Conservation (phyloP, 2,113 vertebrate species). For the Eubucco bourcierii region DNA sequence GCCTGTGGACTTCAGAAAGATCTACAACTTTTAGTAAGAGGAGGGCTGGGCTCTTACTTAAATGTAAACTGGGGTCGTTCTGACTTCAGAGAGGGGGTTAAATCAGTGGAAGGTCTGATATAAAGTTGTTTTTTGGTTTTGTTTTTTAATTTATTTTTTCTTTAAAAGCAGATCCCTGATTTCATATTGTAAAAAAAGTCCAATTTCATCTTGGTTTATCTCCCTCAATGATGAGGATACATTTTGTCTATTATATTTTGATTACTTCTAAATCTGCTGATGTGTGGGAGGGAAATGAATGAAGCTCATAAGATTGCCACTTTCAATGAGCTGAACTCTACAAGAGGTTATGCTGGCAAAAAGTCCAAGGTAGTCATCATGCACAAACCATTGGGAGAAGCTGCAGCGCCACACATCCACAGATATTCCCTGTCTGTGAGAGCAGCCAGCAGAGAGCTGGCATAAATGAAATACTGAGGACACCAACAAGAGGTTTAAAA, state of each 20-base stretch:
- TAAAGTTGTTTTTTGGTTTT: not conserved
- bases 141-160: not conserved
- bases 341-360: not conserved
- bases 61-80: not conserved
- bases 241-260: not conserved
- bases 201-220: not conserved
- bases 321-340: not conserved
- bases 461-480: not conserved
- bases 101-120: not conserved
- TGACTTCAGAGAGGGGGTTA: not conserved
- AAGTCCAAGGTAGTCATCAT: not conserved
- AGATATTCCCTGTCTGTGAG: not conserved
- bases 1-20: not conserved
- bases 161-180: not conserved
- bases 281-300: not conserved
- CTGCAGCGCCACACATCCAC: not conserved
- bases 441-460: not conserved
- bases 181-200: not conserved
- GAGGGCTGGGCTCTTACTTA: not conserved
- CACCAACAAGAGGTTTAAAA: not conserved
- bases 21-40: not conserved
- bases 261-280: constrained; percentile 12
- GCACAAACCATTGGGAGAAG: not conserved
- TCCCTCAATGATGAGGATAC: not conserved
- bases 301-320: not conserved